Evolutionary conservation across 2,797 vertebrate species (phyloP).

Genomic region (Sebastolobus altivelis): DNA sequence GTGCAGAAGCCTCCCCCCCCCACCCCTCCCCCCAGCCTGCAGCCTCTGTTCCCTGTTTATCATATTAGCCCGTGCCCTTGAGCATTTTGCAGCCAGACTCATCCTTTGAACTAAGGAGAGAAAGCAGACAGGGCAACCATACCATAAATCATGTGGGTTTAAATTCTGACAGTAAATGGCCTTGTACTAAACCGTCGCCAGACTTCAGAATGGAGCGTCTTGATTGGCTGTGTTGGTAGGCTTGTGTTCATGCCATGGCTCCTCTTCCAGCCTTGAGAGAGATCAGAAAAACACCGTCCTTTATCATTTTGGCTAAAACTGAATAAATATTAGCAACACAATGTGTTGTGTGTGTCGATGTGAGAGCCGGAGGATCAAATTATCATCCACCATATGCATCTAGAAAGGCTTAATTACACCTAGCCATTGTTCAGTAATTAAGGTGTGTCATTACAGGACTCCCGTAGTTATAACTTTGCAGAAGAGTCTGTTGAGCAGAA

Average conservation of each 20-base stretch:
- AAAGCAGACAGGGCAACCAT: constrained; percentile 55
- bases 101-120: constrained; percentile 72
- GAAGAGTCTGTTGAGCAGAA: constrained; percentile 48
- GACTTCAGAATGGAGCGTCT: constrained; percentile 35
- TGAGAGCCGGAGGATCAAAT: constrained; percentile 49
- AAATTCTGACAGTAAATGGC: constrained; percentile 71
- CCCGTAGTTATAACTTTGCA: constrained; percentile 55
- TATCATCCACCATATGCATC: constrained; percentile 44
- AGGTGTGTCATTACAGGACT: constrained; percentile 60
- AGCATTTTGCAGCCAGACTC: constrained; percentile 69
- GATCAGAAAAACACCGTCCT: constrained; percentile 13
- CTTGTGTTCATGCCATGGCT: constrained; percentile 24
- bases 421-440: constrained; percentile 66
- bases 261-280: background rate
- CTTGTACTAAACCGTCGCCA: constrained; percentile 55
- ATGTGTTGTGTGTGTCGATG: constrained; percentile 16
- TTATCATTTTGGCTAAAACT: constrained; percentile 8
- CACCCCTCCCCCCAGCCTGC: constrained; percentile 20
- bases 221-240: constrained; percentile 44
- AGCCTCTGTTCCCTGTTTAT: constrained; percentile 76
- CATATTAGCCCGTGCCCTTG: constrained; percentile 79
- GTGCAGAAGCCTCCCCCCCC: constrained; percentile 24
- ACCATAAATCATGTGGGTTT: constrained; percentile 74
- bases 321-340: constrained; percentile 24
- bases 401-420: constrained; percentile 62